Conservation (phyloP, 2,113 vertebrate species). For the Dissostichus mawsoni region DNA sequence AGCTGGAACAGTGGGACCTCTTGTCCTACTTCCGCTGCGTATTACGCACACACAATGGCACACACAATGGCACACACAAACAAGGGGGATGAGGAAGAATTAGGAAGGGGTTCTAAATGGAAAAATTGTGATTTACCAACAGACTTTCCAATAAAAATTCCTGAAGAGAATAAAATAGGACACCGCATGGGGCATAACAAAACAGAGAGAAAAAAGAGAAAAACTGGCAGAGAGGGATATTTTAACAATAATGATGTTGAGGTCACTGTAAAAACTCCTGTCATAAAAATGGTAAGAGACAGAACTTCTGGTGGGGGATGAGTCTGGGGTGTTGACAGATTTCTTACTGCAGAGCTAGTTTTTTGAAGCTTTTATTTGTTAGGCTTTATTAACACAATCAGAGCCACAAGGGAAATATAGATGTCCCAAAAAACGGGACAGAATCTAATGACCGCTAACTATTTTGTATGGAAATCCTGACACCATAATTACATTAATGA, state of each 20-base stretch:
- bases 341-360: conserved; percentile 21
- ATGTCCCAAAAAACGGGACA: conserved; percentile 20
- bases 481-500: conserved; percentile 49
- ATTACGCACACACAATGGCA: conserved; percentile 37
- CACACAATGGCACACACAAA: conserved; percentile 30
- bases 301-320: conserved; percentile 15
- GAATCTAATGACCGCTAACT: conserved; percentile 42
- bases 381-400: conserved; percentile 15
- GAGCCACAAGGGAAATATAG: conserved; percentile 30
- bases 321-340: conserved; percentile 17
- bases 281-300: conserved; percentile 19
- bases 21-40: conserved; percentile 71
- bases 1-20: conserved; percentile 72
- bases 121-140: conserved; percentile 54
- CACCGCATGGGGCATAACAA: conserved; percentile 18
- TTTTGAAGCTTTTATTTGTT: conserved; percentile 48
- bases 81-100: conserved; percentile 38
- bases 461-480: conserved; percentile 74
- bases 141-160: conserved; percentile 54
- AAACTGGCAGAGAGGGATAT: conserved; percentile 37
- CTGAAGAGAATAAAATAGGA: conserved; percentile 45
- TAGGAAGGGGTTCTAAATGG: conserved; percentile 50
- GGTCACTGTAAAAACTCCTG: conserved; percentile 3
- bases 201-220: conserved; percentile 43
- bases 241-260: conserved; percentile 16